Evolutionary conservation across 1,140 invertebrate species (phyloP).

Genomic region (Marisa cornuarietis): DNA sequence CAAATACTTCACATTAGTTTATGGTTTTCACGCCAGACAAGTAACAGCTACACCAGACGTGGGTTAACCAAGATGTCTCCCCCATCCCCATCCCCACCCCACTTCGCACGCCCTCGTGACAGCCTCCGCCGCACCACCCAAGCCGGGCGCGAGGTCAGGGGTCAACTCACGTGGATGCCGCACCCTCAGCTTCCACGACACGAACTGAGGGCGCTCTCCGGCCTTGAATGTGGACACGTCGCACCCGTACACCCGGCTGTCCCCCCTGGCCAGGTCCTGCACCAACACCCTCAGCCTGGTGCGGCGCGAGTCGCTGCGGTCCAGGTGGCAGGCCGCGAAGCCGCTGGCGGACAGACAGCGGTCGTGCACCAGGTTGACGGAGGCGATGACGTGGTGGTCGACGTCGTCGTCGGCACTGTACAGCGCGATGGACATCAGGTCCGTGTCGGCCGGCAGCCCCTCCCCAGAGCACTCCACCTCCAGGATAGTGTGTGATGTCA

Average conservation of each 20-base stretch:
- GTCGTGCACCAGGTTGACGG: slow-evolving; percentile 8
- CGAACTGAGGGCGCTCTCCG: slow-evolving; percentile 1
- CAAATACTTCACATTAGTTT: too few species aligned
- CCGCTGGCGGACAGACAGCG: slow-evolving; percentile 4
- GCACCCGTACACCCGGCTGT: slow-evolving; percentile 10
- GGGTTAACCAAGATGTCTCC: too few species aligned
- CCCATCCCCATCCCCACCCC: too few species aligned
- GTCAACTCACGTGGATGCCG: neutral
- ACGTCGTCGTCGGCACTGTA: neutral
- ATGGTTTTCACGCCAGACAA: too few species aligned
- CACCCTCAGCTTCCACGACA: slow-evolving; percentile 13
- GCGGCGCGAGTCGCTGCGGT: neutral
- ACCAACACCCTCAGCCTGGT: neutral
- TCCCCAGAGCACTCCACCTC: slow-evolving; percentile 20
- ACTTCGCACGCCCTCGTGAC: too few species aligned
- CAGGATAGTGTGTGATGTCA: neutral
- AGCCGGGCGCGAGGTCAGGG: too few species aligned
- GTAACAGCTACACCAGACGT: too few species aligned
- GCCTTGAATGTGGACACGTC: slow-evolving; percentile 4
- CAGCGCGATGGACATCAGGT: slow-evolving; percentile 10
- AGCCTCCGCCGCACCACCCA: too few species aligned
- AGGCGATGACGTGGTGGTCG: slow-evolving; percentile 3
- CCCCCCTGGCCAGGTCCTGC: neutral
- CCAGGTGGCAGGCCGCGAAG: slow-evolving; percentile 2
- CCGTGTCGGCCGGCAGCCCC: slow-evolving; percentile 1